Base-by-base conservation (phyloP, 2,888 invertebrate genomes). In the Cryptosula pallasiana region DNA sequence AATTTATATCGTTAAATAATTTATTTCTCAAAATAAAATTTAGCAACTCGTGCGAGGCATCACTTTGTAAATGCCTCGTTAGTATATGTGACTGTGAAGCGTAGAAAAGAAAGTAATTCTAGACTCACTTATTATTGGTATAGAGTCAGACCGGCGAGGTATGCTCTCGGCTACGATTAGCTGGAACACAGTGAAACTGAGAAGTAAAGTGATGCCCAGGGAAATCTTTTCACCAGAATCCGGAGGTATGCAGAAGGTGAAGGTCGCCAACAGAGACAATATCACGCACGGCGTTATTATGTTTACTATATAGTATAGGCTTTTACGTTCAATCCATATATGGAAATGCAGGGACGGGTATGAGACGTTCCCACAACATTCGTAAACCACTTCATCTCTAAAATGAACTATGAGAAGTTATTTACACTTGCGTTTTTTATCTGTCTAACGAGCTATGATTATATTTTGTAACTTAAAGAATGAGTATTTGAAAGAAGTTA, bases 221-320 rank as follows among this genome's bases (percentile, higher is more conserved):
- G 63, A 63, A 25, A 63, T 63, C 63, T 63, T 63, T 32, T 63
- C 63, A 29, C 63, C 63, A 27, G 63, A 63, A n/a, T 63, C 63
- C 13, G 63, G 63, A 9, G 63, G 63, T 27, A 63, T 63, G 25
- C 63, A 63, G 63, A 63, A 63, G 63, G 63, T 63, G 32, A 63
- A 63, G 63, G 63, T 63, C 63, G 63, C 63, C 9, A 63, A n/a
- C 34, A 63, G 20, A 3, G 63, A 63, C 3, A 63, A 32, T 63
- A 63, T 63, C 2, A 63, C 32, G 27, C 63, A 63, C 13, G 63
- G 63, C n/a, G 63, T 63, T 20, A 63, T 63, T 27, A 63, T 63
- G 32, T 63, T 63, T 25, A 63, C 63, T 63, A 63, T 63, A 63
- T 63, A 63, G 34, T 63, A 63, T 3, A 63, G 63, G n/a, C 63